Evolutionary conservation across 2,797 vertebrate species (phyloP).

Genomic region (Neosalanx taihuensis): DNA sequence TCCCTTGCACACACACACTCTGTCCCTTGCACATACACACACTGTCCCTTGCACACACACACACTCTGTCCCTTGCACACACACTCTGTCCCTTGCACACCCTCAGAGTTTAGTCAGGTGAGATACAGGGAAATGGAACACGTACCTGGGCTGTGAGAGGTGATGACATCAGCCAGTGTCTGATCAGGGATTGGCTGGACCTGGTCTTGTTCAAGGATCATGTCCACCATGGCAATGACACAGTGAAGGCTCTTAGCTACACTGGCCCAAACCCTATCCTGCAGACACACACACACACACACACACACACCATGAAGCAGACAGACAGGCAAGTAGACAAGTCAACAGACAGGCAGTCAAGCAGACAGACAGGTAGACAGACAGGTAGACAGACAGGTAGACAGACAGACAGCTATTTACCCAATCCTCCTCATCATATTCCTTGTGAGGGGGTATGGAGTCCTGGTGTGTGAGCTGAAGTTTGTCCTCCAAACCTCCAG

Average conservation of each 20-base stretch:
- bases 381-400: neutral
- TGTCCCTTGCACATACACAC: too few species aligned
- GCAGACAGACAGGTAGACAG: neutral
- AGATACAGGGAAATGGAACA: neutral
- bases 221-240: constrained; percentile 93
- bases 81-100: too few species aligned
- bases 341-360: neutral
- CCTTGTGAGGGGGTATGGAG: constrained; percentile 91
- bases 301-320: neutral
- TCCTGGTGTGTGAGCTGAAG: constrained; percentile 74
- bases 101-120: neutral
- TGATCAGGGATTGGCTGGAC: constrained; percentile 61
- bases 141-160: constrained; percentile 81
- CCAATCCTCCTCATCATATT: constrained; percentile 98
- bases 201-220: constrained; percentile 82
- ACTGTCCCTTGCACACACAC: too few species aligned
- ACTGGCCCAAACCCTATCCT: constrained; percentile 96
- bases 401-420: constrained; percentile 68
- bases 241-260: constrained; percentile 95
- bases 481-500: constrained; percentile 50
- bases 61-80: too few species aligned
- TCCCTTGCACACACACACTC: too few species aligned
- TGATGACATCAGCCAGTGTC: constrained; percentile 74
- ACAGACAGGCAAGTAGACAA: too few species aligned
- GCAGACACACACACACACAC: constrained; percentile 26